These are phyloP conservation scores for Trilocha varians DNA, from an alignment of 2,888 invertebrate species.

Conservation along the genomic window DNA sequence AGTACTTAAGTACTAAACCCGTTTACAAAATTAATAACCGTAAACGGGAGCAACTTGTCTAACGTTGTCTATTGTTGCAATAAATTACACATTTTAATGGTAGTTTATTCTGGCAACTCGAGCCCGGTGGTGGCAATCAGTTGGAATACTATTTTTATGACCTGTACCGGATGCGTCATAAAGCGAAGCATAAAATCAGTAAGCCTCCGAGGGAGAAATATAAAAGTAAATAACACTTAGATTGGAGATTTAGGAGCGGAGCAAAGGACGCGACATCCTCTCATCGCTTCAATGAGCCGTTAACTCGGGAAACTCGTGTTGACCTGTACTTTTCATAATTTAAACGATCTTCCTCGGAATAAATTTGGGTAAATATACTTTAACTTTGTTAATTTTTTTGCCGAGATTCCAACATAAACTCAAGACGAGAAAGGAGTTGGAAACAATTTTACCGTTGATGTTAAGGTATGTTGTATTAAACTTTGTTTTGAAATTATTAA, in stretches of 20 bases:
- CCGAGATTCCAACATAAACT: neutral
- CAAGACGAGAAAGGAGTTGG: neutral
- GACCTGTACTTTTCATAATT: constrained; percentile 34
- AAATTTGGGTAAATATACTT: constrained; percentile 3
- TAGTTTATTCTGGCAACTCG: constrained; percentile 50
- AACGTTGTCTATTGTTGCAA: constrained; percentile 22
- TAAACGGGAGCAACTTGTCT: constrained; percentile 5
- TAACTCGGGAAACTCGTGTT: constrained; percentile 29
- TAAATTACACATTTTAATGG: constrained; percentile 57
- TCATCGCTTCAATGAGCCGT: constrained; percentile 35
- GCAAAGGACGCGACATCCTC: constrained; percentile 27
- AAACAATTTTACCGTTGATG: neutral
- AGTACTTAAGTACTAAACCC: neutral
- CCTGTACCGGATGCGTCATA: constrained; percentile 62
- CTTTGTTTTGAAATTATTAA: neutral
- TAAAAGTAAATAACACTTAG: constrained; percentile 66
- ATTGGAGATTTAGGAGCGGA: constrained; percentile 50
- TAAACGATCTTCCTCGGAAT: constrained; percentile 6
- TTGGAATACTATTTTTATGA: constrained; percentile 62
- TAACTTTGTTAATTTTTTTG: constrained; percentile 3
- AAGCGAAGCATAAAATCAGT: constrained; percentile 63
- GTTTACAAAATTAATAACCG: neutral
- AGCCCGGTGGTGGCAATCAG: constrained; percentile 59
- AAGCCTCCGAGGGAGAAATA: constrained; percentile 56
- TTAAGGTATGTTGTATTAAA: neutral